Conservation (phyloP, 2,888 invertebrate species). For the Apodemia zela region DNA sequence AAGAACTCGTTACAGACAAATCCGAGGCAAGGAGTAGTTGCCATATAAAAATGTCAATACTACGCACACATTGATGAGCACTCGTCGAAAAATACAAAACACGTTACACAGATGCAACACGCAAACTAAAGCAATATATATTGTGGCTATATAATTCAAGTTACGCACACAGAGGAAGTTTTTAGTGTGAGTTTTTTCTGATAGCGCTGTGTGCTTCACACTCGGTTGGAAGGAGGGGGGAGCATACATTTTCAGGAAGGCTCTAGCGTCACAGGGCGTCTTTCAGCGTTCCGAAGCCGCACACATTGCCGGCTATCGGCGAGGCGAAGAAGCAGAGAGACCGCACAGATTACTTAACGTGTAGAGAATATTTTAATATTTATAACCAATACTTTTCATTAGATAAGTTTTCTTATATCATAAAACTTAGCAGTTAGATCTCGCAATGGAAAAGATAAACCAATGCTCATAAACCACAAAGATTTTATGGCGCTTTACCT, state of each 20-base stretch:
- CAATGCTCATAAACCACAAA: too few species aligned
- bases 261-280: conserved; percentile 74
- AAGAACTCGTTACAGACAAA: conserved; percentile 33
- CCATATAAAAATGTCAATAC: conserved; percentile 79
- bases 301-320: conserved; percentile 76
- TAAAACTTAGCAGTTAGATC: too few species aligned
- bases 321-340: conserved; percentile 77
- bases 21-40: conserved; percentile 47
- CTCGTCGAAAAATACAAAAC: conserved; percentile 43
- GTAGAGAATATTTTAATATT: conserved; percentile 26
- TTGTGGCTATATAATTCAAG: conserved; percentile 58
- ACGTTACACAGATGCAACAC: conserved; percentile 37
- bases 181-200: conserved; percentile 51
- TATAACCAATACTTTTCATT: not conserved
- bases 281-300: conserved; percentile 76
- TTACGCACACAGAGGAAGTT: conserved; percentile 29
- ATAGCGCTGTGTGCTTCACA: conserved; percentile 36
- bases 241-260: conserved; percentile 77
- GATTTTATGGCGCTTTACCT: too few species aligned
- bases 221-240: conserved; percentile 42
- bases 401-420: too few species aligned
- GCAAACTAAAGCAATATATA: conserved; percentile 52
- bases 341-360: conserved; percentile 42
- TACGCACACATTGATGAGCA: conserved; percentile 44
- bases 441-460: too few species aligned